Percentiles rank a stretch among this genome's conserved stretches.
Conservation (phyloP, 2,797 vertebrate genomes). For the Nothura maculosa region DNA sequence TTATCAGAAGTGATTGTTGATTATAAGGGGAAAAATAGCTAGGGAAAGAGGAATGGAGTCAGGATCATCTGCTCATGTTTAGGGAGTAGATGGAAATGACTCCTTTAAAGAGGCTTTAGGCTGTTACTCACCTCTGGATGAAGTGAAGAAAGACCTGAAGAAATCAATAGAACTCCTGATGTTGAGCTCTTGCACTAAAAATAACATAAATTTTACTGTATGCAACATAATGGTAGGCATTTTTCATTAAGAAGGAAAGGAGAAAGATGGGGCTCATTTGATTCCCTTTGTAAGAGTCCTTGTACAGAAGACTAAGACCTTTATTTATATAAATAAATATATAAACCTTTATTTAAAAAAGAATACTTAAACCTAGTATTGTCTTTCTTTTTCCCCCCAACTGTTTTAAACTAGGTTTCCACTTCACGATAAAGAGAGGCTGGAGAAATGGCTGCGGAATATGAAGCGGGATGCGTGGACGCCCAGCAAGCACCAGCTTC, state of each 20-base stretch:
- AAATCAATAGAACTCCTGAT: not conserved
- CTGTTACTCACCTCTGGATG: not conserved
- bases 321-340: not conserved
- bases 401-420: conserved; percentile 83
- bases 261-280: not conserved
- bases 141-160: not conserved
- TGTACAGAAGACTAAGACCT: not conserved
- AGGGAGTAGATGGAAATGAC: not conserved
- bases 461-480: conserved; percentile 89
- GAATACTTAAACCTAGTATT: not conserved
- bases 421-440: conserved; percentile 87
- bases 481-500: conserved; percentile 90
- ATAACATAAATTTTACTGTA: not conserved
- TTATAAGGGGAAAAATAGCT: not conserved
- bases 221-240: not conserved
- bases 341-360: not conserved
- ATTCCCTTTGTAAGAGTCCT: not conserved
- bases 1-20: not conserved
- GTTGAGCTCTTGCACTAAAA: not conserved
- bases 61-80: not conserved
- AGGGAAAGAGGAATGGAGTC: not conserved
- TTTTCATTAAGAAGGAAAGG: not conserved
- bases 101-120: not conserved
- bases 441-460: conserved; percentile 90
- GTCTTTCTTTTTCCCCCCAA: not conserved